Percentiles rank a stretch among this genome's conserved stretches.
Evolutionary conservation across 2,113 vertebrate species (phyloP).

Genomic region (Rhegmatorhina hoffmannsi): DNA sequence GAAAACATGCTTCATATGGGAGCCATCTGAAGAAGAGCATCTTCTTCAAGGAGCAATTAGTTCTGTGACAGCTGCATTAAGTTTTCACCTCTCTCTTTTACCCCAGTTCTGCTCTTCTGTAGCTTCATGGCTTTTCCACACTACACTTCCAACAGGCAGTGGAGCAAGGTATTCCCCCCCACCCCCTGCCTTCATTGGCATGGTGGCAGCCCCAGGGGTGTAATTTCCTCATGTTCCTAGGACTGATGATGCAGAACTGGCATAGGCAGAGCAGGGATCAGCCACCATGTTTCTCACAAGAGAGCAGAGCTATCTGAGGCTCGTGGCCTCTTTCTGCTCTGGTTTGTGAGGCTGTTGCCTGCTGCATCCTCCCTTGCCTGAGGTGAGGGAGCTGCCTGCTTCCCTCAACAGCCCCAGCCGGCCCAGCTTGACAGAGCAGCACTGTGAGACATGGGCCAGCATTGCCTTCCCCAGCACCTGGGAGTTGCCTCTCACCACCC

Average conservation of each 20-base stretch:
- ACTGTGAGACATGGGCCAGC: fast-evolving
- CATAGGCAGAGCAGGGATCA: neutral
- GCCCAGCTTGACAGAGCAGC: neutral
- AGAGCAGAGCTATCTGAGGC: neutral
- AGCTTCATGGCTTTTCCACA: neutral
- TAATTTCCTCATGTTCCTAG: neutral
- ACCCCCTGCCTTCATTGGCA: neutral
- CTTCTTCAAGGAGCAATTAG: neutral
- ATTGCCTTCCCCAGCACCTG: neutral
- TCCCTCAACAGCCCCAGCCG: neutral
- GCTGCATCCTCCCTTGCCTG: neutral
- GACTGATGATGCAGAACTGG: neutral
- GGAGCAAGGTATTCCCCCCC: neutral
- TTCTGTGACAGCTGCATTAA: neutral
- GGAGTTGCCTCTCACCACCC: neutral
- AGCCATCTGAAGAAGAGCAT: neutral
- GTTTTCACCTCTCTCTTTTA: neutral
- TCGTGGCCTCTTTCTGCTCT: neutral
- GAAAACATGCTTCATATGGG: neutral
- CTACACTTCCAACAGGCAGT: neutral
- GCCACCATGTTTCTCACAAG: neutral
- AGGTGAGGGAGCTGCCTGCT: neutral
- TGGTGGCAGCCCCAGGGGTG: neutral
- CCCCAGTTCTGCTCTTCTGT: neutral
- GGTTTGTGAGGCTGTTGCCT: neutral